Evolutionary conservation across 2,888 invertebrate genomes (phyloP).

Genomic region (Caenorhabditis zanzibari): DNA sequence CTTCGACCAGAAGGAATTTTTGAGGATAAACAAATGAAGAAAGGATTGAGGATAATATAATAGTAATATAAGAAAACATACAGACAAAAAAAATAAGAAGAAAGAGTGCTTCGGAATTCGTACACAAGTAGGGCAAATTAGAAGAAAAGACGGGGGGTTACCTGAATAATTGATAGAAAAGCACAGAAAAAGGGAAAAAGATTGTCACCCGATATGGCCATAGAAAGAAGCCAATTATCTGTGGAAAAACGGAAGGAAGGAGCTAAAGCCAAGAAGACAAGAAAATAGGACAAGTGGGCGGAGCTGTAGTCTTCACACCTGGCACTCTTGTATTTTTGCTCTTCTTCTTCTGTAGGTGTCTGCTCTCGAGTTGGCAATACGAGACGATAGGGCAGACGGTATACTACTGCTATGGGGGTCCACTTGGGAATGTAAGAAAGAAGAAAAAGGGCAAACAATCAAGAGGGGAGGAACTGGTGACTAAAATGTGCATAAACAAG

Average conservation of each 20-base stretch:
- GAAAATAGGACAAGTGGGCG: constrained; percentile 54
- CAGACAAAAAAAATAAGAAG: constrained; percentile 1
- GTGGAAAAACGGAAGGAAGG: constrained; percentile 58
- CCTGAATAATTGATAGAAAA: constrained; percentile 53
- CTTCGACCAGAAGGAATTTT: not conserved
- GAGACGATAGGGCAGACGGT: constrained; percentile 52
- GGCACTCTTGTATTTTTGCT: constrained; percentile 18
- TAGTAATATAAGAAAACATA: not conserved
- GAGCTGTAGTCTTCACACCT: constrained; percentile 44
- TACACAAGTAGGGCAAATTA: constrained; percentile 56
- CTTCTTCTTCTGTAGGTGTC: constrained; percentile 13
- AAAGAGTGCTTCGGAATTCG: constrained; percentile 53
- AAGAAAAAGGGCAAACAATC: constrained; percentile 57
- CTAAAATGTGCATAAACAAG: constrained; percentile 51
- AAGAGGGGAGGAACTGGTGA: constrained; percentile 19
- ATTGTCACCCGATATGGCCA: constrained; percentile 47
- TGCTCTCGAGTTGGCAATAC: constrained; percentile 58
- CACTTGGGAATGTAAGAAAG: constrained; percentile 35
- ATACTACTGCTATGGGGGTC: not conserved
- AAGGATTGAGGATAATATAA: constrained; percentile 38
- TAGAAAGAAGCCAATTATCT: constrained; percentile 44
- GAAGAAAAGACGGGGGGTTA: constrained; percentile 32
- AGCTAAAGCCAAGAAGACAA: constrained; percentile 19
- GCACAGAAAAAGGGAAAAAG: constrained; percentile 1
- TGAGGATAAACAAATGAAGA: not conserved